Percentiles rank a stretch among this genome's conserved stretches.
Conservation (phyloP, 2,888 invertebrate species). For the Agriopis leucophaearia region DNA sequence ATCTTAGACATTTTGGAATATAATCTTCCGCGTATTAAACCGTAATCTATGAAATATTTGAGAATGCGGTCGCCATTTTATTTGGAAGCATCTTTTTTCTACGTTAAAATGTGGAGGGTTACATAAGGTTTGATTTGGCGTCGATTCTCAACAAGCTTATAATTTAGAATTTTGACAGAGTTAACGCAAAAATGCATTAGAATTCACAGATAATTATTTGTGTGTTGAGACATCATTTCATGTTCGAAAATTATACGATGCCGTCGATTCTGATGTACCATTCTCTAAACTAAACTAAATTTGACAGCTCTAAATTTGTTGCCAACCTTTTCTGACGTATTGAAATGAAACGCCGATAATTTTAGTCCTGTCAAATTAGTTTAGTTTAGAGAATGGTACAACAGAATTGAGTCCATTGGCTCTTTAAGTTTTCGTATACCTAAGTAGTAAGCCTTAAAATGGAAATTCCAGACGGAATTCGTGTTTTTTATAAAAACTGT, state of each 20-base stretch:
- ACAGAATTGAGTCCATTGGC: no score
- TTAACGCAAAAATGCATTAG: conserved; percentile 10
- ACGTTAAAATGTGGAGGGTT: conserved; percentile 8
- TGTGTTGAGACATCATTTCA: conserved; percentile 5
- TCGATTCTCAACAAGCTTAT: conserved; percentile 26
- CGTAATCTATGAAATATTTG: conserved; percentile 32
- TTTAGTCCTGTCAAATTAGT: no score
- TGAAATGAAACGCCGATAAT: no score
- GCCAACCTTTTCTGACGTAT: no score
- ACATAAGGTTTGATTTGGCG: conserved; percentile 30
- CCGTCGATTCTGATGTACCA: no score
- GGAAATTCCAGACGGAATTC: neutral
- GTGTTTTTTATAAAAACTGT: neutral
- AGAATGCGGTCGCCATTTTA: conserved; percentile 17
- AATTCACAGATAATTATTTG: conserved; percentile 2
- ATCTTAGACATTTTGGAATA: conserved; percentile 12
- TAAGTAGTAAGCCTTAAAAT: neutral
- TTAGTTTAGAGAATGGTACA: no score
- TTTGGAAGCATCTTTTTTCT: conserved; percentile 30
- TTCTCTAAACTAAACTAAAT: no score
- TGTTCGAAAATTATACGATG: neutral
- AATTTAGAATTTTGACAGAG: conserved; percentile 28
- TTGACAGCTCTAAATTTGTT: no score
- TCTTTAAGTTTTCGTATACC: no score
- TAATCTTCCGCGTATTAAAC: conserved; percentile 24